Base-by-base conservation (phyloP, 2,113 vertebrate genomes). In the Hymenochirus boettgeri region DNA sequence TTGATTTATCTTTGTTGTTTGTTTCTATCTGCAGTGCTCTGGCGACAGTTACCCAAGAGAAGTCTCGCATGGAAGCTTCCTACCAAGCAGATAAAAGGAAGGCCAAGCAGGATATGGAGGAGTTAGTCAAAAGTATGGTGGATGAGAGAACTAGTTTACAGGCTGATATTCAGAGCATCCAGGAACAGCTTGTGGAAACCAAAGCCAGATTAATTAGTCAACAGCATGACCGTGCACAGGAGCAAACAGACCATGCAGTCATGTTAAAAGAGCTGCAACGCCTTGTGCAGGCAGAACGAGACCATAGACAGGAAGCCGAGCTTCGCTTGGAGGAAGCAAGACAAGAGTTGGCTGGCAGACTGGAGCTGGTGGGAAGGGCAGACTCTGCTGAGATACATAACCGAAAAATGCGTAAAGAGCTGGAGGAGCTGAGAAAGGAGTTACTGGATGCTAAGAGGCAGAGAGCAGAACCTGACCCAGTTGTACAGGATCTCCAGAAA, bases 11-110 rank as follows among this genome's bases (percentile, higher is more conserved):
- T n/a, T 24, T 25, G 18, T 55, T 10, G 48, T 35, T 26, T 26
- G 24, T 23, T 65, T 35, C 7, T 19, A 22, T 6, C 7, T 25
- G 25, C 5, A 66, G 63, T 27, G 70, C 95, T 0, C 76, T 99
- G 77, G 81, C 95, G 3, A 99, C 95, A 0, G 91, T 99, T 33
- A 89, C 92, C 0, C 94, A 89, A 77, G 95, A 99, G 77, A 99
- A 99, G 73, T 97, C 96, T 1, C 87, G 94, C 21, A 95, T 97
- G 94, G 95, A 98, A 70, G 94, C 95, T 1, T 93, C 85, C 1
- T 99, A 94, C 74, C 88, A 90, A 79, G 93, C 91, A 0, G 95
- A 99, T 80, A 93, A 91, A 79, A 87, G 84, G 12, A 90, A 89
- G 78, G 85, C 91, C 80, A 93, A 90, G 75, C 94, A 91, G 78